Base-by-base conservation (phyloP, 1,140 invertebrate species). In the Leptestheria dahalacensis region DNA sequence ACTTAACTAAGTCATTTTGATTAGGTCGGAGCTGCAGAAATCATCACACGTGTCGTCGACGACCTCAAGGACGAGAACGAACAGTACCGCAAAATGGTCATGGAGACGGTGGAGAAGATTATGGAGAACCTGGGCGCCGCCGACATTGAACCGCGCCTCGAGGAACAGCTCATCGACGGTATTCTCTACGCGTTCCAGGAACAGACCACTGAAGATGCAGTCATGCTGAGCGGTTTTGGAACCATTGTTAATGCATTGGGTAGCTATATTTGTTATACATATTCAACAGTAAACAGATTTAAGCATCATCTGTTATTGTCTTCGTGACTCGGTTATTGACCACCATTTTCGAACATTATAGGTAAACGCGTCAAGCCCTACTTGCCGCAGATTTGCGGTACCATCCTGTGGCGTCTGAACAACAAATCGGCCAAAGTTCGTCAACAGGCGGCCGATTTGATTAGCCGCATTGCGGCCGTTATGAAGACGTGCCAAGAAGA, bases 401-500 rank as follows among this genome's bases (percentile, higher is more conserved):
- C 96, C 0, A 99, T 99, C 69, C 75, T 99, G 15, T 99, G 96
- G 96, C 79, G 97, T 60, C 81, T 99, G 63, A 99, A 99, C 73
- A 99, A 99, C 71, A 99, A 99, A 75, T 95, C 94, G 0, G 97
- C 97, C 2, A 99, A 99, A 77, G 58, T 99, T 1, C 81, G 97
- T 54, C 97, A 99, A 71, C 97, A 99, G 75, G 96, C 97, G 0
- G 97, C 97, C 11, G 97, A 99, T 79, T 78, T 99, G 49, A 99
- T 99, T 67, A 96, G 94, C 0, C 79, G 93, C 41, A 99, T 99
- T 67, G 96, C 97, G 1, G 88, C 94, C 21, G 95, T 99, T 0
- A 99, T 99, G 95, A 98, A 99, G 69, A 95, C 92, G 11, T 99
- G 96, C 72, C 91, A 98, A 73, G 97, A 99, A 81, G 96, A 99